A percentile compares a stretch with the other conserved stretches of the same genome.
Evolutionary conservation across 2,113 vertebrate species (phyloP).

Genomic region (Lepus europaeus): DNA sequence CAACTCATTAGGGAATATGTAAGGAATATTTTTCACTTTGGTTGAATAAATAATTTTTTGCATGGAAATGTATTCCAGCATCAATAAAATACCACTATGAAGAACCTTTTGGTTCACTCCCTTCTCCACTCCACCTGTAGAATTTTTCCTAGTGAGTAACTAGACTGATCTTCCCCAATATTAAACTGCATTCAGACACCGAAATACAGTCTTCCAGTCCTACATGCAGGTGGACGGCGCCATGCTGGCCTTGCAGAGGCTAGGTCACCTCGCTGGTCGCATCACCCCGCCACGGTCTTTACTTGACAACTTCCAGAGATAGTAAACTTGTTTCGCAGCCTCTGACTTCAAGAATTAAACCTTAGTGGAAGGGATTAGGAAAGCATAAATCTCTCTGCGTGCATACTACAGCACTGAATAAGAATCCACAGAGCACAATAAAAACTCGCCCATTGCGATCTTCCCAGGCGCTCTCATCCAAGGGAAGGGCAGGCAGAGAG

Average conservation of each 20-base stretch:
- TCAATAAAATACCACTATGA: constrained; percentile 48
- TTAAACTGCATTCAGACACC: background rate
- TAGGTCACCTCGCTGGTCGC: background rate
- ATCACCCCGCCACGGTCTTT: background rate
- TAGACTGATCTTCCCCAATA: constrained; percentile 12
- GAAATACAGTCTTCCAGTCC: background rate
- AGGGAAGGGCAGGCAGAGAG: background rate
- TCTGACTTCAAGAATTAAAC: constrained; percentile 52
- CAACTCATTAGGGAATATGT: background rate
- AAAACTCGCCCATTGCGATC: background rate
- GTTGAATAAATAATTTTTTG: constrained; percentile 51
- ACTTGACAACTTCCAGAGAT: constrained; percentile 42
- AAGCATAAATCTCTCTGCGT: background rate
- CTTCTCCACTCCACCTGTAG: background rate
- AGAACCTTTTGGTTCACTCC: background rate
- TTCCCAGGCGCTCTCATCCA: background rate
- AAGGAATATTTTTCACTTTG: constrained; percentile 28
- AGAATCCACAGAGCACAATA: background rate
- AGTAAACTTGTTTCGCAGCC: background rate
- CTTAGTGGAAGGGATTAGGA: constrained; percentile 5
- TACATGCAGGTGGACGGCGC: background rate
- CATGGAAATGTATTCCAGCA: background rate
- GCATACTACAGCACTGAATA: background rate
- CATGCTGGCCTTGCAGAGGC: background rate
- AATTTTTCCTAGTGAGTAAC: background rate